These are phyloP conservation scores for Argentina silus DNA, from an alignment of 2,797 vertebrate species.

Conservation along the genomic window DNA sequence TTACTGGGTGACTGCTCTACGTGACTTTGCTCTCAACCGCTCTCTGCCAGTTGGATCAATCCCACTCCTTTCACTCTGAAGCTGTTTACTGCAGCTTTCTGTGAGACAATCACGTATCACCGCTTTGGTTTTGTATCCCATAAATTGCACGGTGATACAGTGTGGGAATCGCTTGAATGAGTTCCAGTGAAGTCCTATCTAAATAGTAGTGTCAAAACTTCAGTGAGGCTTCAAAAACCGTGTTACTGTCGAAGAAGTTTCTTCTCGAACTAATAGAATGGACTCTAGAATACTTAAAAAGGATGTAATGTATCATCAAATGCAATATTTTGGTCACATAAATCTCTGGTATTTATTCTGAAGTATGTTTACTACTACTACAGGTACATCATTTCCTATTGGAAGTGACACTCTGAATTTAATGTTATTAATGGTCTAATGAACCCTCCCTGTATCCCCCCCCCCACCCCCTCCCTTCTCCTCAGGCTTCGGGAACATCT, in stretches of 20 bases:
- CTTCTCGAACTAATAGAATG: no score
- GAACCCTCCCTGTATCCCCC: neutral
- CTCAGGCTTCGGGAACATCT: conserved; percentile 96
- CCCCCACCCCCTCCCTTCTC: conserved; percentile 11
- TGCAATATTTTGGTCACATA: no score
- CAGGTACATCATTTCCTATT: no score
- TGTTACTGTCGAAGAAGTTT: no score
- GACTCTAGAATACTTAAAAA: no score
- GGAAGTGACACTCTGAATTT: no score
- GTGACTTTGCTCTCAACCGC: neutral
- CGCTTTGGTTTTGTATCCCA: neutral
- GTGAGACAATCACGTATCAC: neutral
- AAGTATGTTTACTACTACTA: no score
- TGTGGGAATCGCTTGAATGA: neutral
- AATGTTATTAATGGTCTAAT: conserved; percentile 2
- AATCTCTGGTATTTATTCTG: no score
- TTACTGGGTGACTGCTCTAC: neutral
- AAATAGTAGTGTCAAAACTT: neutral
- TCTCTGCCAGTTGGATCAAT: neutral
- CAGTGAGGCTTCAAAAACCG: no score
- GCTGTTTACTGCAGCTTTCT: neutral
- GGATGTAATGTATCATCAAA: no score
- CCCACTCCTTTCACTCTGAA: neutral
- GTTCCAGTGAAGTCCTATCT: no score
- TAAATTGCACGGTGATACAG: neutral